Base-by-base conservation (phyloP, 2,113 vertebrate genomes). In the Etheostoma cragini region DNA sequence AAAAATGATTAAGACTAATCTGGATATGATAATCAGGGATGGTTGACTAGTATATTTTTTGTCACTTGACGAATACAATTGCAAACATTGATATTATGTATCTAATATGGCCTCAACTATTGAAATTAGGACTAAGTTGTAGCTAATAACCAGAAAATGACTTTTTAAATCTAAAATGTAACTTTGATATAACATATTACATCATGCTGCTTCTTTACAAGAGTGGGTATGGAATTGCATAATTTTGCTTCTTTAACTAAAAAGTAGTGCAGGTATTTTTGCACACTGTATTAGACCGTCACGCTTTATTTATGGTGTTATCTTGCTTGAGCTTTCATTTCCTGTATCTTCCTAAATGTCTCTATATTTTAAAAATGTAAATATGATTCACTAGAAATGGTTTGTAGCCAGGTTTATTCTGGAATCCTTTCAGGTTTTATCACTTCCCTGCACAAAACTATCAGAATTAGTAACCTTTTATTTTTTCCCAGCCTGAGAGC, bases 331-430 rank as follows among this genome's bases (percentile, higher is more conserved):
- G 57, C 16, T 57, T 76, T 60, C 4, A 30, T 42, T 60, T 82
- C n/a, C 45, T 50, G 7, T 21, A 26, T 11, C 22, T 30, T 45
- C 12, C 30, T 26, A 3, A 38, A 53, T 14, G 26, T 15, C 42
- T 7, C 22, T 14, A 8, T n/a, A 60, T 52, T 30, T 62, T 30
- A 35, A 4, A 38, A 54, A 35, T n/a, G 11, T n/a, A 50, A 68
- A 74, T 15, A 21, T 26, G 16, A 69, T 16, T 68, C 30, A 50
- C 17, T 56, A 42, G 15, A 42, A 57, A 42, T 15, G 38, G 38
- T 30, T 30, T 61, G 46, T 2, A n/a, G 24, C 26, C 19, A 33
- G 19, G 54, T 76, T 76, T 61, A 56, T 62, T 79, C 56, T 64
- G 49, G 54, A 47, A 19, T 19, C 22, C 10, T 42, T 45, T 70